Base-by-base conservation (phyloP, 2,888 invertebrate genomes). In the Imbricaverruca yamaguchii region DNA sequence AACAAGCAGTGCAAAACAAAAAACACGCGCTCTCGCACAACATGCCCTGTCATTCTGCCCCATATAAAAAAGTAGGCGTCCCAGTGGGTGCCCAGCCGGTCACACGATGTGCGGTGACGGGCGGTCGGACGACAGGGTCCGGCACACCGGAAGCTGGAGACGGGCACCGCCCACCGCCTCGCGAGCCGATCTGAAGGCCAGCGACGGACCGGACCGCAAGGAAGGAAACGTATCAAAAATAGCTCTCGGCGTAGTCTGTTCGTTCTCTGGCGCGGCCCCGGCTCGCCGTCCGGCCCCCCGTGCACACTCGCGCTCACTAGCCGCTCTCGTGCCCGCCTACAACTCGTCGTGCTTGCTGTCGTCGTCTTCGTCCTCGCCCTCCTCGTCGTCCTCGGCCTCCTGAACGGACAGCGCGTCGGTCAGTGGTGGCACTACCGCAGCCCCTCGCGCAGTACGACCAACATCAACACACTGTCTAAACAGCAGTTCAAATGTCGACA, bases 291-390 rank as follows among this genome's bases (percentile, higher is more conserved):
- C 11, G 59, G 59, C 59, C 59, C 57, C 18, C 1, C 23, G n/a
- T 8, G 10, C n/a, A 65, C 65, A 23, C 65, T 65, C 65, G 23
- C n/a, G 8, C n/a, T 65, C 61, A 61, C 18, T 61, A 3, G 65
- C 1, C 6, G 67, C 3, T 11, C 9, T 25, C 13, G 67, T 12
- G 9, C 25, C 6, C 25, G 25, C 61, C 81, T 82, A 82, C 65
- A 82, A 80, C 80, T 82, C 82, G 74, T 82, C 82, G 81, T 82
- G 82, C 53, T 67, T 81, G 65, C 80, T 80, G 9, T 65, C 81
- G 11, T 78, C 80, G 8, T 55, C 74, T 18, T 82, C 80, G 0
- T 81, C 77, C 6, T 81, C 78, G 13, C 77, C 81, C 25, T 67
- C 81, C 23, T 81, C 57, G 18, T 80, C 80, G 55, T 21, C 39